Conservation (phyloP, 2,113 vertebrate species). For the Dromiciops gliroides region DNA sequence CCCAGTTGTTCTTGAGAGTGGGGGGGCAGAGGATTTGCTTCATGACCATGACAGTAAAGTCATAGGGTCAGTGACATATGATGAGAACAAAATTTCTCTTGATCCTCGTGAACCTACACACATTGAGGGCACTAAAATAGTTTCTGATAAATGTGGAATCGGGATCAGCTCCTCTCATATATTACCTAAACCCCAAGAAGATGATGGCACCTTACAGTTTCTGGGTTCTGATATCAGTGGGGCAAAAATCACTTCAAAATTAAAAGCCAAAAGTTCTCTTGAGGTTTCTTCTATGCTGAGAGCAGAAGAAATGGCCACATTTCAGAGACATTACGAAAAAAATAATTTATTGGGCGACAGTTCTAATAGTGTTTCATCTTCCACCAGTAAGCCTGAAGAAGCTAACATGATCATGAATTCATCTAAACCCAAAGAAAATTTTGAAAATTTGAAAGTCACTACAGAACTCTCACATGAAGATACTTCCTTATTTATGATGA, state of each 20-base stretch:
- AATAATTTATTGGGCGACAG: background rate
- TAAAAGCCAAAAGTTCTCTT: conserved; percentile 40
- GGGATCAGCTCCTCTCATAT: background rate
- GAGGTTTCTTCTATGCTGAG: conserved; percentile 33
- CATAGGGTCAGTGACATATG: conserved; percentile 23
- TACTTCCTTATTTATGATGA: conserved; percentile 28
- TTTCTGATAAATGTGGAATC: conserved; percentile 47
- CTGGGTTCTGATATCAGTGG: conserved; percentile 59
- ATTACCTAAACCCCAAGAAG: conserved; percentile 25
- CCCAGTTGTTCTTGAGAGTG: conserved; percentile 11
- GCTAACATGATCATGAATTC: background rate
- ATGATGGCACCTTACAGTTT: conserved; percentile 26
- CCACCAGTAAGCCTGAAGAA: conserved; percentile 24
- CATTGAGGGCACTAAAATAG: conserved; percentile 6
- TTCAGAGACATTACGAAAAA: conserved; percentile 15
- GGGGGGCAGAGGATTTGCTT: conserved; percentile 19
- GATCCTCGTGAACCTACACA: conserved; percentile 19
- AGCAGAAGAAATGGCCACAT: conserved; percentile 50
- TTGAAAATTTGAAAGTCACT: conserved; percentile 27
- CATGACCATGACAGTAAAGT: conserved; percentile 25
- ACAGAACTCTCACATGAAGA: background rate
- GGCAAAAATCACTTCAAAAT: conserved; percentile 8
- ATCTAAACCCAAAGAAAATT: background rate
- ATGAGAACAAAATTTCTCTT: conserved; percentile 33
- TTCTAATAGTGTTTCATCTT: background rate